phyloP scores from a whole-genome alignment of 2,113 vertebrate species.

The Sebastes fasciatus region DNA sequence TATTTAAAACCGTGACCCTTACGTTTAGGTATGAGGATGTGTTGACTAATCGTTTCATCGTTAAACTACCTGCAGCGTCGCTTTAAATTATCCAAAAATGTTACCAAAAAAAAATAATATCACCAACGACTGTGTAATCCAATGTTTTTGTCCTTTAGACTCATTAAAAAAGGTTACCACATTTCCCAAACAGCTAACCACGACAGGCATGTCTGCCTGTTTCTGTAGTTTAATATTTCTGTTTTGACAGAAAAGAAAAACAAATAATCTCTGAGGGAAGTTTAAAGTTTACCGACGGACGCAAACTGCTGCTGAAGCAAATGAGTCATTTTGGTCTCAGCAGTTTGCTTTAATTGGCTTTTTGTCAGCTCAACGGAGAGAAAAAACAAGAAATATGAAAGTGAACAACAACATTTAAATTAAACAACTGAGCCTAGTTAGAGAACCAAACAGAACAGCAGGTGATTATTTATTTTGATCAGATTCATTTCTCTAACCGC shows the following conservation, averaged over 20 bases:
- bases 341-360: slow-evolving; percentile 56
- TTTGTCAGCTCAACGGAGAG: not conserved
- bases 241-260: not conserved
- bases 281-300: not conserved
- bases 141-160: not conserved
- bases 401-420: slow-evolving; percentile 20
- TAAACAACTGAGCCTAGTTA: slow-evolving; percentile 4
- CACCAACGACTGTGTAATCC: too few species aligned
- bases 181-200: too few species aligned
- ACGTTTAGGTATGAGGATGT: not conserved
- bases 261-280: not conserved
- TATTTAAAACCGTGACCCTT: too few species aligned
- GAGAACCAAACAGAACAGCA: slow-evolving; percentile 45
- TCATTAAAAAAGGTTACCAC: not conserved
- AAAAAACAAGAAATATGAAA: slow-evolving; percentile 33
- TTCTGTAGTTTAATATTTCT: not conserved
- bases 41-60: not conserved
- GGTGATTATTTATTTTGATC: slow-evolving; percentile 34
- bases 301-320: slow-evolving; percentile 21
- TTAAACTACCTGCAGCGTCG: too few species aligned
- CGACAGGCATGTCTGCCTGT: too few species aligned
- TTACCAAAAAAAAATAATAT: too few species aligned
- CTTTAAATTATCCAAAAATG: too few species aligned
- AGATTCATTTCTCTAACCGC: slow-evolving; percentile 4
- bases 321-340: slow-evolving; percentile 44